phyloP scores from a whole-genome alignment of 2,113 vertebrate genomes.

The Actenoides hombroni region DNA sequence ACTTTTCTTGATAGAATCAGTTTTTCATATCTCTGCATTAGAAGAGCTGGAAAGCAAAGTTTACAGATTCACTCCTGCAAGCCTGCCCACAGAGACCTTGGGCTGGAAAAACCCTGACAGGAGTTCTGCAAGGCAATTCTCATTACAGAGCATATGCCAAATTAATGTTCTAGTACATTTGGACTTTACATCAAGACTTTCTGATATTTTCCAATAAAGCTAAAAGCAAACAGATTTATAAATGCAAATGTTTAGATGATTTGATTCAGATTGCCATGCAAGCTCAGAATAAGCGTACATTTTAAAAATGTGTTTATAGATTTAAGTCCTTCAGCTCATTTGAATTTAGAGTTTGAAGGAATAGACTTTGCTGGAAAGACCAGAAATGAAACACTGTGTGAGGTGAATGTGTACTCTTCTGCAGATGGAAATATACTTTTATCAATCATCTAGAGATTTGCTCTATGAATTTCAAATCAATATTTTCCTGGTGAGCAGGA shows the following conservation, averaged over 20 bases:
- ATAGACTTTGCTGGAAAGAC: not conserved
- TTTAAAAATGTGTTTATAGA: not conserved
- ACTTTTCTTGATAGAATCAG: not conserved
- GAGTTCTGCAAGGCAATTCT: not conserved
- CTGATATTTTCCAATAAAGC: not conserved
- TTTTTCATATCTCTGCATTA: not conserved
- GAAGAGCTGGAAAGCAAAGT: not conserved
- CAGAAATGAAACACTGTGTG: not conserved
- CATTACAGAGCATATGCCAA: not conserved
- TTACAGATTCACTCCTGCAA: not conserved
- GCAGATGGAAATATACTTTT: not conserved
- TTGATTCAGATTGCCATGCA: not conserved
- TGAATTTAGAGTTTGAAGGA: not conserved
- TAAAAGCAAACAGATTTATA: constrained; percentile 7
- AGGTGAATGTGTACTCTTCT: not conserved
- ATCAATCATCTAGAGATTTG: not conserved
- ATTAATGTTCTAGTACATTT: not conserved
- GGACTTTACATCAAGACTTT: not conserved
- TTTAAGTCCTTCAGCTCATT: not conserved
- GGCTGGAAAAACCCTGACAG: not conserved
- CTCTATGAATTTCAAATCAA: not conserved
- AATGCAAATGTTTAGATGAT: not conserved
- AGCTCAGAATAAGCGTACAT: not conserved
- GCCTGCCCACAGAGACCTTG: not conserved
- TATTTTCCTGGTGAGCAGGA: not conserved